phyloP scores from a whole-genome alignment of 1,140 invertebrate genomes.

The Sycophila sp. region DNA sequence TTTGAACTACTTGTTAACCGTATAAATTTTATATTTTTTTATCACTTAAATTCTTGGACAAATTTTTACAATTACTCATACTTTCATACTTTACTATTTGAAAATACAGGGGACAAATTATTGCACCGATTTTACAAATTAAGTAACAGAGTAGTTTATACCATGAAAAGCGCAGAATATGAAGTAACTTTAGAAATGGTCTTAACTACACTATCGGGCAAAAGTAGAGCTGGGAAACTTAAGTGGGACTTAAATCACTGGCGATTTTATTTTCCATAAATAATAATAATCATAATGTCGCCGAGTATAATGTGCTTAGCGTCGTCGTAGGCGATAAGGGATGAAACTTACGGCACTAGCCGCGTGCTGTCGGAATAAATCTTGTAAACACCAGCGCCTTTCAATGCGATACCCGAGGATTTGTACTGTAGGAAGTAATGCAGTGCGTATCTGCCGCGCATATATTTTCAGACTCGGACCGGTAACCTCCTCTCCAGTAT shows the following conservation, averaged over 20 bases:
- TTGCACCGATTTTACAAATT: no score
- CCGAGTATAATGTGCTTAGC: background rate
- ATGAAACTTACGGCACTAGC: conserved; percentile 17
- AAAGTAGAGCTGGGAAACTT: no score
- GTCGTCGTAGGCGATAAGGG: conserved; percentile 21
- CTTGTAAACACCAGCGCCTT: conserved; percentile 12
- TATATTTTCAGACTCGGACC: background rate
- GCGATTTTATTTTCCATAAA: background rate
- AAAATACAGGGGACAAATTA: no score
- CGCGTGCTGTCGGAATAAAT: conserved; percentile 24
- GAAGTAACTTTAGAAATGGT: no score
- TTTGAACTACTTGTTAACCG: no score
- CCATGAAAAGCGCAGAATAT: no score
- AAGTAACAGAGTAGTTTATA: no score
- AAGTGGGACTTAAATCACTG: background rate
- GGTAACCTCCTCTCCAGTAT: background rate
- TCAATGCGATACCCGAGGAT: conserved; percentile 13
- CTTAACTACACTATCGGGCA: no score
- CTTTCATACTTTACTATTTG: no score
- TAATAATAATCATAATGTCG: conserved; percentile 1
- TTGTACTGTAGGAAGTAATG: conserved; percentile 11
- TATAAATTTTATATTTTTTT: no score
- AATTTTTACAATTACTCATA: no score
- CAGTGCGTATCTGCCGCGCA: background rate
- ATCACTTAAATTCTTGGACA: no score